Conservation (phyloP, 1,140 invertebrate genomes). For the Mycetomoellerius zeteki region DNA sequence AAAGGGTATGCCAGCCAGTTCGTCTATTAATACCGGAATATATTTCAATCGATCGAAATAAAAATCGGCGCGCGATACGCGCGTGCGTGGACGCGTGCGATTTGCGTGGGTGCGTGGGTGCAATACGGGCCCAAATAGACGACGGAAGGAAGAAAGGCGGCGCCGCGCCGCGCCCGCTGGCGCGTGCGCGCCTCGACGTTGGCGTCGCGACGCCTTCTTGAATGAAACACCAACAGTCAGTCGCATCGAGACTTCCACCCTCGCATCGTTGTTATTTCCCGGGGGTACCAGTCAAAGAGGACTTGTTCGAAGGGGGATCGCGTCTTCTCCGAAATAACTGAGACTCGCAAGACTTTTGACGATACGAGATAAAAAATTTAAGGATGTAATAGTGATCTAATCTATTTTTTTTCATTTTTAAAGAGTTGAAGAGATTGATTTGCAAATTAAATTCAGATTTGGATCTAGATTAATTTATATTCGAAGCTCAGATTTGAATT, state of each 20-base stretch:
- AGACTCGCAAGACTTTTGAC: neutral
- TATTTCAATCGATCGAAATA: slow-evolving; percentile 80
- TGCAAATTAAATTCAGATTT: neutral
- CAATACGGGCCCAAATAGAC: slow-evolving; percentile 41
- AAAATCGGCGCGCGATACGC: slow-evolving; percentile 74
- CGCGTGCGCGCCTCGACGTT: slow-evolving; percentile 70
- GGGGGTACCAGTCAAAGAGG: slow-evolving; percentile 44
- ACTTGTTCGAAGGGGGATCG: neutral
- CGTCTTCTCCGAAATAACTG: neutral
- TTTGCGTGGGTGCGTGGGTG: slow-evolving; percentile 47
- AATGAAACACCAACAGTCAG: slow-evolving; percentile 79
- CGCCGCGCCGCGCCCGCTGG: slow-evolving; percentile 41
- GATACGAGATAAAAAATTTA: neutral
- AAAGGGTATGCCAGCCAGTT: slow-evolving; percentile 32
- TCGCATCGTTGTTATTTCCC: slow-evolving; percentile 68
- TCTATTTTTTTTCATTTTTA: neutral
- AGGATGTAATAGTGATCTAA: slow-evolving; percentile 13
- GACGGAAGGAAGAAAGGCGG: slow-evolving; percentile 56
- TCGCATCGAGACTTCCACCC: slow-evolving; percentile 78
- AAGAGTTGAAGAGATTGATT: neutral
- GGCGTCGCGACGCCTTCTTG: slow-evolving; percentile 80
- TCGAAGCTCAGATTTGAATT: neutral
- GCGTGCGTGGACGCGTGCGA: slow-evolving; percentile 48
- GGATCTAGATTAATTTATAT: neutral
- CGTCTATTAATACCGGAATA: slow-evolving; percentile 77